Evolutionary conservation across 2,888 invertebrate genomes (phyloP).

Genomic region (Trachelus troglodyta): DNA sequence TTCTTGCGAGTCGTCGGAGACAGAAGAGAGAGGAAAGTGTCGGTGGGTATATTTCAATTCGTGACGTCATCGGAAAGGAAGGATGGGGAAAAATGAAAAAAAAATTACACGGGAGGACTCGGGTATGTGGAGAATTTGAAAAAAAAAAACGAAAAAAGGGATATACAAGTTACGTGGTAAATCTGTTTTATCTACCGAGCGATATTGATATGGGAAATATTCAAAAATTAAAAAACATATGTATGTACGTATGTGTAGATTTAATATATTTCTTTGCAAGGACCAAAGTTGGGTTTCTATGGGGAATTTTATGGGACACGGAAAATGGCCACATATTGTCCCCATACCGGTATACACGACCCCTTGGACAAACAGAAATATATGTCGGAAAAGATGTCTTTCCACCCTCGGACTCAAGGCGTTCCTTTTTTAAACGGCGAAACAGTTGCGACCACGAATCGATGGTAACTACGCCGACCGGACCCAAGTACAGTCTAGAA

Average conservation of each 20-base stretch:
- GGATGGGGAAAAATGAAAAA: slow-evolving; percentile 17
- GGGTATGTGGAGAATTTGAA: no score
- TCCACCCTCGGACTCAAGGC: slow-evolving; percentile 52
- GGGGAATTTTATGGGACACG: slow-evolving; percentile 29
- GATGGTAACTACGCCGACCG: slow-evolving; percentile 65
- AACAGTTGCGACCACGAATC: slow-evolving; percentile 66
- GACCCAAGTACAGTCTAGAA: slow-evolving; percentile 61
- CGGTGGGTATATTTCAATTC: slow-evolving; percentile 38
- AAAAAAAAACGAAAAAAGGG: no score
- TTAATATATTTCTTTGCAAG: not conserved
- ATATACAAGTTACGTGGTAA: not conserved
- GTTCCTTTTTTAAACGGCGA: slow-evolving; percentile 63
- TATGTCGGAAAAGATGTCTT: slow-evolving; percentile 61
- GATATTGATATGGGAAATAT: not conserved
- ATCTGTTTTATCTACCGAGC: not conserved
- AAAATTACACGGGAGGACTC: not conserved
- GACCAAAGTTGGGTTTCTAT: not conserved
- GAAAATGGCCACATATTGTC: slow-evolving; percentile 53
- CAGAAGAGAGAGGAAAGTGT: not conserved
- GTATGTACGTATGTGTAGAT: not conserved
- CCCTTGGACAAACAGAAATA: slow-evolving; percentile 63
- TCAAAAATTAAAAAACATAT: not conserved
- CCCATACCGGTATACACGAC: slow-evolving; percentile 42
- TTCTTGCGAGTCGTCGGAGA: slow-evolving; percentile 28
- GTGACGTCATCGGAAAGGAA: slow-evolving; percentile 30